Percentiles rank a stretch among this genome's conserved stretches.
These are phyloP conservation scores for Drosophila dunni DNA, from an alignment of 1,140 invertebrate species.

Conservation along the genomic window DNA sequence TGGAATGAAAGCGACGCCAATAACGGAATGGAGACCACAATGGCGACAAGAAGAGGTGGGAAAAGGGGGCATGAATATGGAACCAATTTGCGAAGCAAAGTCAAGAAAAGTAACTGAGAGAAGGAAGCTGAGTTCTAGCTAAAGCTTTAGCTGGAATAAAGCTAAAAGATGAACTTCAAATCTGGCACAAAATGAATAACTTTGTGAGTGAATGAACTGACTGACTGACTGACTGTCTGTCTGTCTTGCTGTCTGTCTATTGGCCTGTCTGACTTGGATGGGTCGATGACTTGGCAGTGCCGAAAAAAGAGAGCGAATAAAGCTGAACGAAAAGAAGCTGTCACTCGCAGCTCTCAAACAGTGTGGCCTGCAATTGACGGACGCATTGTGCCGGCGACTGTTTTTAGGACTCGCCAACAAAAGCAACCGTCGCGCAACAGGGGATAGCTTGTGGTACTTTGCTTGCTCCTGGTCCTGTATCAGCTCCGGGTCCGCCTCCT, in stretches of 20 bases:
- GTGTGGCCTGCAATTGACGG: conserved; percentile 72
- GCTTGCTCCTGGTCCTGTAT: conserved; percentile 10
- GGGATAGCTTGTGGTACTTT: conserved; percentile 35
- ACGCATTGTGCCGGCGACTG: conserved; percentile 73
- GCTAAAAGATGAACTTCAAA: conserved; percentile 69
- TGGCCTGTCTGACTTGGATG: conserved; percentile 20
- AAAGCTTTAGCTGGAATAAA: conserved; percentile 1
- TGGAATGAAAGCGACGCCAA: conserved; percentile 58
- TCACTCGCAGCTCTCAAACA: conserved; percentile 57
- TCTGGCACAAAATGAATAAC: conserved; percentile 71
- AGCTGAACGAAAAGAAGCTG: conserved; percentile 52
- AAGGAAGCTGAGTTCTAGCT: neutral
- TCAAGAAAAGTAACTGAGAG: conserved; percentile 5
- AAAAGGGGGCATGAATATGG: conserved; percentile 23
- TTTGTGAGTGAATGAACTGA: conserved; percentile 56
- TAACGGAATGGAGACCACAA: conserved; percentile 67
- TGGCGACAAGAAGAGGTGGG: conserved; percentile 19
- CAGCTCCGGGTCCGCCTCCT: neutral
- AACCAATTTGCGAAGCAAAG: conserved; percentile 67
- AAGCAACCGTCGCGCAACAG: conserved; percentile 69
- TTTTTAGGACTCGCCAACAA: conserved; percentile 74
- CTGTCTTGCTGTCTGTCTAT: neutral
- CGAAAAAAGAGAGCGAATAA: conserved; percentile 11
- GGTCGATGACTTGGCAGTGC: conserved; percentile 38
- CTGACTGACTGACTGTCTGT: conserved; percentile 9